Evolutionary conservation across 2,113 vertebrate genomes (phyloP).

Genomic region (Thymallus thymallus): DNA sequence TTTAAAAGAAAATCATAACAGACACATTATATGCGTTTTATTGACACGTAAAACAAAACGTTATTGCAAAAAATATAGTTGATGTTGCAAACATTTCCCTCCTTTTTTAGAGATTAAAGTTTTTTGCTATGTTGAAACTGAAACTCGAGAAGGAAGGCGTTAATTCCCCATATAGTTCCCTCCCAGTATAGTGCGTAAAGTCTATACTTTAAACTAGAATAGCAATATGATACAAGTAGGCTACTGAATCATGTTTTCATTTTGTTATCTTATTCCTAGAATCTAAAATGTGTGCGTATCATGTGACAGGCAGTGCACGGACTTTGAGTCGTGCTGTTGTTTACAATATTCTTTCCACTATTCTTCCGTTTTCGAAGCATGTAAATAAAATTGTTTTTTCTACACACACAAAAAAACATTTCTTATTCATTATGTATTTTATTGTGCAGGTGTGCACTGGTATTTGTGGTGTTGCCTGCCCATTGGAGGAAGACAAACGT

Average conservation of each 20-base stretch:
- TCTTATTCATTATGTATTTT: background rate
- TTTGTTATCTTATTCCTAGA: too few species aligned
- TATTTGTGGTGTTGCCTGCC: too few species aligned
- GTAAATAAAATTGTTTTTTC: background rate
- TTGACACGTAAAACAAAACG: too few species aligned
- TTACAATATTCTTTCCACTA: background rate
- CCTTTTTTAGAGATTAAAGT: background rate
- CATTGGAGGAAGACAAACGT: conserved; percentile 15
- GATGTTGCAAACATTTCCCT: background rate
- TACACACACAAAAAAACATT: background rate
- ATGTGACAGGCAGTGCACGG: too few species aligned
- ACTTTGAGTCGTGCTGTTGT: background rate
- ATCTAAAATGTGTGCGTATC: too few species aligned
- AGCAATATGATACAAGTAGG: background rate
- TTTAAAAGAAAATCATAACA: background rate
- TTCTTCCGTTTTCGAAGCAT: background rate
- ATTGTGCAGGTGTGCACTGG: background rate
- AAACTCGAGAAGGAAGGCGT: background rate
- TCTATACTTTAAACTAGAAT: background rate
- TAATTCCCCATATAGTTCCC: background rate
- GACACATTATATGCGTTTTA: background rate
- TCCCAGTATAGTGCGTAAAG: background rate
- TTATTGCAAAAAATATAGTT: background rate
- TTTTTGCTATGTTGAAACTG: conserved; percentile 3
- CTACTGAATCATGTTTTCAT: too few species aligned